These are phyloP conservation scores for Tragelaphus strepsiceros DNA, from an alignment of 2,113 vertebrate species.

Conservation along the genomic window DNA sequence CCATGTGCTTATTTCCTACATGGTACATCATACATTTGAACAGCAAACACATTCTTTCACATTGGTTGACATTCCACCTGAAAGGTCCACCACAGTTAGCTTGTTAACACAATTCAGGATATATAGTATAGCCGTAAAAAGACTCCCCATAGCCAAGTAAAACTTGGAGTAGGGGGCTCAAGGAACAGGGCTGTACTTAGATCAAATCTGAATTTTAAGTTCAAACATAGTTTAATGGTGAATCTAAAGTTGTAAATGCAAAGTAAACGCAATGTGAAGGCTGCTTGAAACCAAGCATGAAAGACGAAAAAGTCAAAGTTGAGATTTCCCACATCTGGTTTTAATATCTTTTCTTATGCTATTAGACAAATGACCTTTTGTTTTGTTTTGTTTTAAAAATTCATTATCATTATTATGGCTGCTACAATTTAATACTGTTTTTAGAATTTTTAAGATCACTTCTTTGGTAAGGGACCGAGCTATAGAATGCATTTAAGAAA, in stretches of 20 bases:
- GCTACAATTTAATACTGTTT: conserved; percentile 42
- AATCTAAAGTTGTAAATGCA: conserved; percentile 83
- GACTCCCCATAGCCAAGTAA: conserved; percentile 77
- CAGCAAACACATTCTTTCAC: conserved; percentile 62
- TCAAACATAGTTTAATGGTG: conserved; percentile 83
- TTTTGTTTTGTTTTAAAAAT: conserved; percentile 71
- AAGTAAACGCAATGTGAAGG: conserved; percentile 81
- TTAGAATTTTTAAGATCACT: neutral
- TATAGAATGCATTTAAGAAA: conserved; percentile 45
- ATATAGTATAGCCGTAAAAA: conserved; percentile 71
- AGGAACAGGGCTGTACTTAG: conserved; percentile 70
- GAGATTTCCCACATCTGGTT: conserved; percentile 83
- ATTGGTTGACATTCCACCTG: conserved; percentile 73
- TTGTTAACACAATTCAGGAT: conserved; percentile 75
- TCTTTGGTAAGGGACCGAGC: neutral
- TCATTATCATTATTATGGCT: conserved; percentile 67
- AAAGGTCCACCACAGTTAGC: conserved; percentile 74
- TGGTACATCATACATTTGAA: conserved; percentile 35
- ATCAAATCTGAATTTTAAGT: conserved; percentile 79
- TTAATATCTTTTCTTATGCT: conserved; percentile 74
- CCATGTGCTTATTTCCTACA: conserved; percentile 50
- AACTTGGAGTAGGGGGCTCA: conserved; percentile 68
- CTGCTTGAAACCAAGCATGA: conserved; percentile 83
- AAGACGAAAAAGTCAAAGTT: conserved; percentile 81
- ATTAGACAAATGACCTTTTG: conserved; percentile 77